Conservation (phyloP, 2,888 invertebrate genomes). For the Cylindroiulus punctatus region DNA sequence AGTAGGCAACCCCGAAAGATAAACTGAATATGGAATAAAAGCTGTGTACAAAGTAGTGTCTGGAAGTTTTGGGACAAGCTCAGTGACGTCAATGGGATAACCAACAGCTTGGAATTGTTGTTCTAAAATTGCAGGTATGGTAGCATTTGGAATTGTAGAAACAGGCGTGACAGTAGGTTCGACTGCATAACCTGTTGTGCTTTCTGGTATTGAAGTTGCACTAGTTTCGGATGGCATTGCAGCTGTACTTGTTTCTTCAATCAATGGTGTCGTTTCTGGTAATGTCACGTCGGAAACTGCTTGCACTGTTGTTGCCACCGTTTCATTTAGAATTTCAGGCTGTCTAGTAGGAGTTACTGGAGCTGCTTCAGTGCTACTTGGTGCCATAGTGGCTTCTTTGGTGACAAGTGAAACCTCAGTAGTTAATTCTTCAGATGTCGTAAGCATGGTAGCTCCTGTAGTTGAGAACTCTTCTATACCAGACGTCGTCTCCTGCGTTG, state of each 20-base stretch:
- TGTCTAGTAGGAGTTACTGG: not conserved
- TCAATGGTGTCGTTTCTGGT: conserved; percentile 27
- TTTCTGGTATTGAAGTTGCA: not conserved
- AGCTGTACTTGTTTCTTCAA: not conserved
- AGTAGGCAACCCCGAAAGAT: conserved; percentile 25
- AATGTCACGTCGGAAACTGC: not conserved
- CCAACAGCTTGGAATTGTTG: conserved; percentile 51
- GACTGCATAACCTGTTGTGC: not conserved
- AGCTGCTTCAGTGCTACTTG: not conserved
- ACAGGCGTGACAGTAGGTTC: not conserved
- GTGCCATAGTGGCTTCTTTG: not conserved
- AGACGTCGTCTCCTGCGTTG: not conserved
- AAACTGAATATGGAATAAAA: conserved; percentile 54
- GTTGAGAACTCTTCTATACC: not conserved
- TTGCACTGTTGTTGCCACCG: not conserved
- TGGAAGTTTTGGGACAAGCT: conserved; percentile 44
- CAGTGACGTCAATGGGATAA: conserved; percentile 28
- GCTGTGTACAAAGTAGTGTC: conserved; percentile 44
- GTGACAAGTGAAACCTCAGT: not conserved
- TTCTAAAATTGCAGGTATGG: conserved; percentile 43
- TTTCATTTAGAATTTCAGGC: not conserved
- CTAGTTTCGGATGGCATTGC: too few species aligned
- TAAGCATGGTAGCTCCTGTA: not conserved
- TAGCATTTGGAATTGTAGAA: not conserved
- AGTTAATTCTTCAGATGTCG: not conserved